phyloP scores from a whole-genome alignment of 1,140 invertebrate species.

The Cotesia chilonis region DNA sequence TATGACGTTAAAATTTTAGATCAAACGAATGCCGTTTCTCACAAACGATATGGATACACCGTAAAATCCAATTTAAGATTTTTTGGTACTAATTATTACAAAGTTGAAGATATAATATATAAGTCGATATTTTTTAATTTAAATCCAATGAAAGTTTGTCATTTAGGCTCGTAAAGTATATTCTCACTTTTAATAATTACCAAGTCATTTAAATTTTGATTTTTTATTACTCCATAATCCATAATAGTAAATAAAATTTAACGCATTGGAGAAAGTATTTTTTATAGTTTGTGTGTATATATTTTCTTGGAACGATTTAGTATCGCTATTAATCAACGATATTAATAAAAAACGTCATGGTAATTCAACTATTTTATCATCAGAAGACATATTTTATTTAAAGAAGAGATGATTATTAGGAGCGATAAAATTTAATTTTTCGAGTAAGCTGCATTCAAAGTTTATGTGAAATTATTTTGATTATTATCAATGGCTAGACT shows the following conservation, averaged over 20 bases:
- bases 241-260: background rate
- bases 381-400: too few relatives aligned
- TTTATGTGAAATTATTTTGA: too few relatives aligned
- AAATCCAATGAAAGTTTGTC: slow-evolving; percentile 1
- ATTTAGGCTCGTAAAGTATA: background rate
- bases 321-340: too few relatives aligned
- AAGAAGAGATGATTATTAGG: too few relatives aligned
- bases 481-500: too few relatives aligned
- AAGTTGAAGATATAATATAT: slow-evolving; percentile 9
- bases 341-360: too few relatives aligned
- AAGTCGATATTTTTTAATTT: background rate
- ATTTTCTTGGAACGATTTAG: too few relatives aligned
- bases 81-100: slow-evolving; percentile 18
- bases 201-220: slow-evolving; percentile 1
- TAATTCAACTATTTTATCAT: too few relatives aligned
- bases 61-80: slow-evolving; percentile 28
- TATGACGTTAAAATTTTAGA: slow-evolving; percentile 19
- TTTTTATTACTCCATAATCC: background rate
- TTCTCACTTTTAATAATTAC: slow-evolving; percentile 5
- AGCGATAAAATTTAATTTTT: too few relatives aligned
- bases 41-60: slow-evolving; percentile 17
- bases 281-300: background rate
- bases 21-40: slow-evolving; percentile 29
- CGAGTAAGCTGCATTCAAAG: too few relatives aligned
- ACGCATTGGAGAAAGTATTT: background rate